Conservation (phyloP, 1,140 invertebrate species). For the Drosophila malerkotliana region DNA sequence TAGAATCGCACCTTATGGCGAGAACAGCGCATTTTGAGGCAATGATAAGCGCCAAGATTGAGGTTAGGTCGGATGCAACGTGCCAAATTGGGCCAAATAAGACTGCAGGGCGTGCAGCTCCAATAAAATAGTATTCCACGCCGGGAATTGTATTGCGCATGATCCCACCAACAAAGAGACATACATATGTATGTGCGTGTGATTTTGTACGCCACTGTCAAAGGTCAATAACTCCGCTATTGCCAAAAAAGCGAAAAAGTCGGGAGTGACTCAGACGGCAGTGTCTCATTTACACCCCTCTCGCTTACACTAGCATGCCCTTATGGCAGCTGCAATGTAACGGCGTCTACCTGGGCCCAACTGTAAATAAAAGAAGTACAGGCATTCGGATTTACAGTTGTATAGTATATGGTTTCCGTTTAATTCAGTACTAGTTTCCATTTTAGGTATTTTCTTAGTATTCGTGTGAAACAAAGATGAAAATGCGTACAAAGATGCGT, state of each 20-base stretch:
- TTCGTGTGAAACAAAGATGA: slow-evolving; percentile 46
- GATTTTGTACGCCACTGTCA: slow-evolving; percentile 48
- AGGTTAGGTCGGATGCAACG: slow-evolving; percentile 61
- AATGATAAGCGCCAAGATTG: slow-evolving; percentile 20
- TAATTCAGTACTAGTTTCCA: slow-evolving; percentile 61
- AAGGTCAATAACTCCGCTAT: slow-evolving; percentile 69
- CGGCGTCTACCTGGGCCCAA: slow-evolving; percentile 34
- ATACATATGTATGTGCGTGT: background rate
- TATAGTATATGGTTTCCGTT: slow-evolving; percentile 45
- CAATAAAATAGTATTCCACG: slow-evolving; percentile 36
- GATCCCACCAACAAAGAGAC: slow-evolving; percentile 19
- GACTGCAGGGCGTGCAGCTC: slow-evolving; percentile 10
- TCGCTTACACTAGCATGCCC: slow-evolving; percentile 6
- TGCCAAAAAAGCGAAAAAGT: slow-evolving; percentile 33
- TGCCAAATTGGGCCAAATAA: slow-evolving; percentile 54
- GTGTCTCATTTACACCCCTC: slow-evolving; percentile 1
- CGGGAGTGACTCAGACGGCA: slow-evolving; percentile 39
- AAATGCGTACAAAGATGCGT: slow-evolving; percentile 55
- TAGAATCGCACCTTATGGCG: slow-evolving; percentile 24
- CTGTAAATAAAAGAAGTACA: slow-evolving; percentile 41
- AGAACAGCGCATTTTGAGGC: slow-evolving; percentile 13
- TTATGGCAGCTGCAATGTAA: slow-evolving; percentile 18
- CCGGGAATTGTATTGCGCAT: slow-evolving; percentile 48
- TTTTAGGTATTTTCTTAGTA: slow-evolving; percentile 38
- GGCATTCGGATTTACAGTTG: slow-evolving; percentile 43